Conservation (phyloP, 2,888 invertebrate species). For the Suillia variegata region DNA sequence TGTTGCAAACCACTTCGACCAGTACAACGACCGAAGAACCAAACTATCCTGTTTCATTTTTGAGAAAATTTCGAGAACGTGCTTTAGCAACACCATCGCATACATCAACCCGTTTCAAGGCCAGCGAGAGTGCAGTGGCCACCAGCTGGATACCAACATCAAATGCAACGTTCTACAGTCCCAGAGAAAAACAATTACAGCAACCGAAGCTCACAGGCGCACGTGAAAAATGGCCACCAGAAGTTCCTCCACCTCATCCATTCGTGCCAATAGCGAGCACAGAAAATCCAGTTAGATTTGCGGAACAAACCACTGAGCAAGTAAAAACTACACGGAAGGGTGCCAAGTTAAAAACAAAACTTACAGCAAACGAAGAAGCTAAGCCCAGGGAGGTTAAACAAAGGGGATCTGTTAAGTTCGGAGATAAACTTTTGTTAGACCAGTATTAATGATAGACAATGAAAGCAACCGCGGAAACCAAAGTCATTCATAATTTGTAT, state of each 20-base stretch:
- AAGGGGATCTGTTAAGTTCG: conserved; percentile 50
- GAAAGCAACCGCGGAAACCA: too few species aligned
- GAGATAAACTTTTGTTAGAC: conserved; percentile 41
- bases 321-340: neutral
- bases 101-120: conserved; percentile 22
- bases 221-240: conserved; percentile 47
- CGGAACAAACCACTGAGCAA: neutral
- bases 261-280: neutral
- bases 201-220: conserved; percentile 25
- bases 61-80: conserved; percentile 43
- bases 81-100: conserved; percentile 36
- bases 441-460: neutral
- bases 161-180: neutral
- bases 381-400: conserved; percentile 30
- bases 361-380: neutral
- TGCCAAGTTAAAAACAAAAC: neutral
- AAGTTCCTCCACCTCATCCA: conserved; percentile 33
- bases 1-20: neutral
- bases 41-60: conserved; percentile 51
- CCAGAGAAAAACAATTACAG: conserved; percentile 9
- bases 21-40: conserved; percentile 33
- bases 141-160: conserved; percentile 24
- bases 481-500: too few species aligned
- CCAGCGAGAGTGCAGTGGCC: conserved; percentile 21
- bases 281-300: conserved; percentile 3